Conservation (phyloP, 2,113 vertebrate genomes). For the Cyphotilapia sp. region DNA sequence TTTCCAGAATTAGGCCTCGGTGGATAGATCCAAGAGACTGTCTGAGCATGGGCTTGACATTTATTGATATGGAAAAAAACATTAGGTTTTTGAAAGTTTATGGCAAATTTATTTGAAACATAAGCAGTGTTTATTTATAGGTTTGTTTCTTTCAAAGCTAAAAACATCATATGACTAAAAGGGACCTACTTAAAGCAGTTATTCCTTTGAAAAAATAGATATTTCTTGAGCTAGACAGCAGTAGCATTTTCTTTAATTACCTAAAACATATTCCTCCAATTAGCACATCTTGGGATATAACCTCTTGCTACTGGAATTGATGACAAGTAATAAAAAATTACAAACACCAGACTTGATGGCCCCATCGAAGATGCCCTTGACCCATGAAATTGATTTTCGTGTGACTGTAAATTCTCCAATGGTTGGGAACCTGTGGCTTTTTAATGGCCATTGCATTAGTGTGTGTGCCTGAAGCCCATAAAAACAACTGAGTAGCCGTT, state of each 20-base stretch:
- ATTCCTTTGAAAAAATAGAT: background rate
- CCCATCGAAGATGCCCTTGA: conserved; percentile 44
- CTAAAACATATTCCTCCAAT: background rate
- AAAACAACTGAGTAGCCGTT: conserved; percentile 36
- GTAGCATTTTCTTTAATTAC: background rate
- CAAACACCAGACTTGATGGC: conserved; percentile 44
- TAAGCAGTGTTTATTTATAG: background rate
- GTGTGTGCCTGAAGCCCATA: conserved; percentile 40
- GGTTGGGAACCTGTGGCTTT: conserved; percentile 52
- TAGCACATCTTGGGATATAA: background rate
- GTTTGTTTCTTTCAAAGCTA: background rate
- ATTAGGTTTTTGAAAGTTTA: background rate
- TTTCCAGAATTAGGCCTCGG: conserved; percentile 4
- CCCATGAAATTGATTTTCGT: conserved; percentile 58
- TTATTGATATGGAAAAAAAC: conserved; percentile 13
- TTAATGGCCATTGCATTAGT: conserved; percentile 50
- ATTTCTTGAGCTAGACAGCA: background rate
- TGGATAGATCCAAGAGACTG: conserved; percentile 16
- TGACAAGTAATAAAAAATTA: conserved; percentile 41
- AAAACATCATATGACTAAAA: background rate
- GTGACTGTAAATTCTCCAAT: conserved; percentile 50
- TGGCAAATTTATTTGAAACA: background rate
- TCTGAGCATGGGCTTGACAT: background rate
- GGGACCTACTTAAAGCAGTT: background rate
- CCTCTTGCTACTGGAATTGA: conserved; percentile 6